These are phyloP conservation scores for Xanthostigma xanthostigma DNA, from an alignment of 2,888 invertebrate genomes.

Conservation along the genomic window DNA sequence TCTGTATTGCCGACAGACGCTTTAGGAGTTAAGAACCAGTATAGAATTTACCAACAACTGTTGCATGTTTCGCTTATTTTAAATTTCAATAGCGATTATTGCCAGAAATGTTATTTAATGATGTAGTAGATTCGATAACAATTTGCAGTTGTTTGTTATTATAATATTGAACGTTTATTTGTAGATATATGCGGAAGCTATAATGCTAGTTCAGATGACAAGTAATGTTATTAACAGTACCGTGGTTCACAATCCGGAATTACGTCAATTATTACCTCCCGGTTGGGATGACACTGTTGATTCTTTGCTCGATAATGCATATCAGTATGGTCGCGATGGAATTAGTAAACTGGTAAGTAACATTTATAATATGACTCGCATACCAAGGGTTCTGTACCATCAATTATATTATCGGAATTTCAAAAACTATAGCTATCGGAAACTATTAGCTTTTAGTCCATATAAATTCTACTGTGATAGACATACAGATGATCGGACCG, in stretches of 20 bases:
- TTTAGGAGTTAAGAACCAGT: too few species aligned
- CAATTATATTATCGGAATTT: neutral
- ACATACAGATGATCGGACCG: too few species aligned
- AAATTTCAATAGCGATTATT: too few species aligned
- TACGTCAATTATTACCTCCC: slow-evolving; percentile 69
- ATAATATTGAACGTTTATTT: slow-evolving; percentile 17
- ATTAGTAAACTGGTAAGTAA: slow-evolving; percentile 66
- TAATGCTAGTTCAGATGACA: slow-evolving; percentile 77
- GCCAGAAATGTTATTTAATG: too few species aligned
- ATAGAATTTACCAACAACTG: too few species aligned
- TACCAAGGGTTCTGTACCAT: neutral
- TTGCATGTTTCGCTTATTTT: too few species aligned
- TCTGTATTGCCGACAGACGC: too few species aligned
- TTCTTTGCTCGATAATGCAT: slow-evolving; percentile 83
- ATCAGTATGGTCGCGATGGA: slow-evolving; percentile 81
- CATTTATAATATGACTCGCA: neutral
- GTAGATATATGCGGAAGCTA: slow-evolving; percentile 86
- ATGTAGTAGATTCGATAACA: too few species aligned
- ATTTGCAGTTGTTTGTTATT: too few species aligned
- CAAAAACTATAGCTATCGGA: too few species aligned
- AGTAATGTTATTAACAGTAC: slow-evolving; percentile 81
- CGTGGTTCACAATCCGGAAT: slow-evolving; percentile 75
- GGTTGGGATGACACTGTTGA: slow-evolving; percentile 75
- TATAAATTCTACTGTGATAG: too few species aligned
- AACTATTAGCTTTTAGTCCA: too few species aligned